A percentile compares a stretch with the other conserved stretches of the same genome.
Evolutionary conservation across 1,140 invertebrate species (phyloP).

Genomic region (Papilio machaon): DNA sequence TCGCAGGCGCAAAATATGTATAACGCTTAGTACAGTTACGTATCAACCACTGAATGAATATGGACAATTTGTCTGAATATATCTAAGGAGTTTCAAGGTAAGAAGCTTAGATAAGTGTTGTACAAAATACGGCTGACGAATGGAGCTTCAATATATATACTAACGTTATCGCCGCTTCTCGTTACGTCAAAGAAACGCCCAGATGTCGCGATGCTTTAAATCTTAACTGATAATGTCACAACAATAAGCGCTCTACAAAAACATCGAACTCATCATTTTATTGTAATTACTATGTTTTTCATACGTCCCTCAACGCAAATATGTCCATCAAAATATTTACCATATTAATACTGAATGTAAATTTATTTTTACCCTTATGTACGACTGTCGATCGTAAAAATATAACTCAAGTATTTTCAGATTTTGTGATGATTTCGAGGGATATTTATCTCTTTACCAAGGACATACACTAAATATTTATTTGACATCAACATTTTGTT

Average conservation of each 20-base stretch:
- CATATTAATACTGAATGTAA: neutral
- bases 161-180: slow-evolving; percentile 73
- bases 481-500: no score
- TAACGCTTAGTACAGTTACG: slow-evolving; percentile 46
- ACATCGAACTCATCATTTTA: slow-evolving; percentile 24
- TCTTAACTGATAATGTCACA: slow-evolving; percentile 71
- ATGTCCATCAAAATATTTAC: neutral
- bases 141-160: slow-evolving; percentile 78
- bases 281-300: no score
- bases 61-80: slow-evolving; percentile 58
- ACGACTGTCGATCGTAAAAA: no score
- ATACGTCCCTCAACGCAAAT: no score
- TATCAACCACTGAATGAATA: slow-evolving; percentile 58
- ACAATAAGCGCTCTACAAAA: slow-evolving; percentile 49
- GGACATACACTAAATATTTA: no score
- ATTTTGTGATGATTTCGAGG: no score
- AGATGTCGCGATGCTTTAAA: slow-evolving; percentile 76
- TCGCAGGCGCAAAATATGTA: slow-evolving; percentile 41
- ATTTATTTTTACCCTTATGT: no score
- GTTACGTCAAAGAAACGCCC: slow-evolving; percentile 81
- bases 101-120: slow-evolving; percentile 78
- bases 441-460: no score
- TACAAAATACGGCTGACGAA: slow-evolving; percentile 73
- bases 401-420: no score
- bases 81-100: slow-evolving; percentile 75